Evolutionary conservation across 2,888 invertebrate species (phyloP).

Genomic region (Tenthredo livida): DNA sequence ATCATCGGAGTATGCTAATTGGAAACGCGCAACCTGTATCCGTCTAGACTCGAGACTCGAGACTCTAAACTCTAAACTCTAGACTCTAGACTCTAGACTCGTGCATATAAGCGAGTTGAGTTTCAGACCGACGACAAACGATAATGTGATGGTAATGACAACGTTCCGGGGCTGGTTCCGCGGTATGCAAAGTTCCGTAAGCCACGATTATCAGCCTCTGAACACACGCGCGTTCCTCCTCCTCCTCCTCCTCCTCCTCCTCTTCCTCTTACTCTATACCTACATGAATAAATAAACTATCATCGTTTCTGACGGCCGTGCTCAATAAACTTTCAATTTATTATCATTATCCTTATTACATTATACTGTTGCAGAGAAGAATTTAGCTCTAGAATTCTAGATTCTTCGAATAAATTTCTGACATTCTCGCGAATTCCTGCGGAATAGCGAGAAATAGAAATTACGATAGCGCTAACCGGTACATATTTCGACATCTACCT

Average conservation of each 20-base stretch:
- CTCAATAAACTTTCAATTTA: slow-evolving; percentile 1
- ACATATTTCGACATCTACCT: too few species aligned
- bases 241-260: not conserved
- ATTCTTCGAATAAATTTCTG: not conserved
- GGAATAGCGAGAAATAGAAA: not conserved
- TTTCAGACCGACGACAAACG: slow-evolving; percentile 50
- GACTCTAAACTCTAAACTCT: slow-evolving; percentile 20
- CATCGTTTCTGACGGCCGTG: not conserved
- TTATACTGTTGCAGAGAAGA: not conserved
- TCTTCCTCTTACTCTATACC: not conserved
- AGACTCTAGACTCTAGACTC: not conserved
- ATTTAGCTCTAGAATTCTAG: not conserved
- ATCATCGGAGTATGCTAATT: slow-evolving; percentile 50
- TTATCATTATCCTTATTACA: slow-evolving; percentile 1
- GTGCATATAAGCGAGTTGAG: slow-evolving; percentile 7
- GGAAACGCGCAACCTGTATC: slow-evolving; percentile 48
- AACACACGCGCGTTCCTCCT: slow-evolving; percentile 24
- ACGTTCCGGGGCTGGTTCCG: slow-evolving; percentile 43
- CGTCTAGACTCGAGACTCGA: slow-evolving; percentile 20
- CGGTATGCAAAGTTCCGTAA: slow-evolving; percentile 36
- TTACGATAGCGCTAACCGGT: not conserved
- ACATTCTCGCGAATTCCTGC: not conserved
- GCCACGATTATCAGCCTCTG: not conserved
- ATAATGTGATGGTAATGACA: slow-evolving; percentile 55
- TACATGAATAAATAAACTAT: not conserved